A percentile compares a stretch with the other conserved stretches of the same genome.
phyloP scores from a whole-genome alignment of 2,797 vertebrate genomes.

The Myotis myotis region DNA sequence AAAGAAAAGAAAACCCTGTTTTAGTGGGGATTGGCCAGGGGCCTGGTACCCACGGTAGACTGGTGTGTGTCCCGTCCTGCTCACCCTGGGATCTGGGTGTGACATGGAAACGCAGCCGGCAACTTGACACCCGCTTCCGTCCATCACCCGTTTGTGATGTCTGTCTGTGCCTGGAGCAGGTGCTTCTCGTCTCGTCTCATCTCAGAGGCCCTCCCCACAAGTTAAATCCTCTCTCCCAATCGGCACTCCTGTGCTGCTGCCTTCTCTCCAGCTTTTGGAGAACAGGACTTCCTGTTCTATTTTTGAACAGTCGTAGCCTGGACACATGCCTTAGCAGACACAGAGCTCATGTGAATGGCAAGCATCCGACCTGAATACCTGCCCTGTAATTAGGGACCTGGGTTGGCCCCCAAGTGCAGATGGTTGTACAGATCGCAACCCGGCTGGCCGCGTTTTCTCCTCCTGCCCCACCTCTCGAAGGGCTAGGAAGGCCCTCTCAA shows the following conservation, averaged over 20 bases:
- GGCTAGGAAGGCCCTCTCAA: no score
- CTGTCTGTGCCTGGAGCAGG: neutral
- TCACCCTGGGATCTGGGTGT: neutral
- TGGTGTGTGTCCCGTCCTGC: neutral
- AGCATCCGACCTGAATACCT: slow-evolving; percentile 3
- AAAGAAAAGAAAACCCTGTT: neutral
- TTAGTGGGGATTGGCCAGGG: neutral
- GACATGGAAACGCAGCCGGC: neutral
- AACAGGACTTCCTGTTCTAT: slow-evolving; percentile 59
- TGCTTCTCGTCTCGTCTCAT: neutral
- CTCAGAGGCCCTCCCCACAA: neutral
- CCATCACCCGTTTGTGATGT: neutral
- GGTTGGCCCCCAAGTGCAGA: neutral
- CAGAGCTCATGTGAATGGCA: neutral
- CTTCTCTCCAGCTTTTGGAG: neutral
- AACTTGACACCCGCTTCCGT: neutral
- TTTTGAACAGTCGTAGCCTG: slow-evolving; percentile 29
- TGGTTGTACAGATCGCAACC: neutral
- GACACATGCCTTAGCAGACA: slow-evolving; percentile 14
- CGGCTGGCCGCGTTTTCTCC: slow-evolving; percentile 13
- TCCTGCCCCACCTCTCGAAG: neutral
- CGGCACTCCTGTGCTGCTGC: neutral
- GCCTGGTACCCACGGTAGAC: neutral
- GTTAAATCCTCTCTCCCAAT: neutral
- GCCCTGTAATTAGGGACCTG: neutral